phyloP scores from a whole-genome alignment of 2,888 invertebrate genomes.

The Bhutanitis thaidina region DNA sequence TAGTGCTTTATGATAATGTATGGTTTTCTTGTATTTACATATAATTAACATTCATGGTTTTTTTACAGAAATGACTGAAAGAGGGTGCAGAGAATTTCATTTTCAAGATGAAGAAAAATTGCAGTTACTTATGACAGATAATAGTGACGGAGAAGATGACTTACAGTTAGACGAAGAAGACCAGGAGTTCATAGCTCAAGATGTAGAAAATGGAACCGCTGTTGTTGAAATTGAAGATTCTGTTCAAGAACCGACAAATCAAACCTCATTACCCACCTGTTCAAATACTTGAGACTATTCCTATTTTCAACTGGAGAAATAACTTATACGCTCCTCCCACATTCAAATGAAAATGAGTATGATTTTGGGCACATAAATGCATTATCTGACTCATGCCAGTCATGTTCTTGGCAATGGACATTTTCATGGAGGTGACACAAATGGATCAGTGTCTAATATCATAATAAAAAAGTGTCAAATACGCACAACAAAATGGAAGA shows the following conservation, averaged over 20 bases:
- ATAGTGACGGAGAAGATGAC: conserved; percentile 25
- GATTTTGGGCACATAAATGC: no score
- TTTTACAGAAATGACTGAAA: no score
- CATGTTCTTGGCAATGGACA: conserved; percentile 19
- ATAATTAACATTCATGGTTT: neutral
- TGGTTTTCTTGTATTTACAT: conserved; percentile 3
- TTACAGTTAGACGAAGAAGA: conserved; percentile 26
- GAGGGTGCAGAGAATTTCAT: conserved; percentile 18
- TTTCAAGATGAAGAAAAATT: conserved; percentile 22
- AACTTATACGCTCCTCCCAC: conserved; percentile 21
- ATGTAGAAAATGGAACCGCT: conserved; percentile 21
- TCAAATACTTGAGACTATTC: conserved; percentile 22
- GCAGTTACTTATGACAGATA: conserved; percentile 16
- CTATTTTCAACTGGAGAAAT: conserved; percentile 24
- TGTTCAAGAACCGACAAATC: conserved; percentile 23
- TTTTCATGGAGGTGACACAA: conserved; percentile 21
- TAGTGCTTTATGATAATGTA: conserved; percentile 10
- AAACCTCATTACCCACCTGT: neutral
- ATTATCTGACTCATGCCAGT: no score
- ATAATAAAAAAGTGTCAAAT: conserved; percentile 22
- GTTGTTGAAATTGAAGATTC: conserved; percentile 24
- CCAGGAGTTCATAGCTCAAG: conserved; percentile 22
- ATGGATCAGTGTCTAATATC: conserved; percentile 22
- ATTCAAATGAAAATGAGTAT: conserved; percentile 18
- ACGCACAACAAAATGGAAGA: conserved; percentile 27